These are phyloP conservation scores for Phenganax stokvisi DNA, from an alignment of 92 coral and sea anemone genomes.

Conservation along the genomic window DNA sequence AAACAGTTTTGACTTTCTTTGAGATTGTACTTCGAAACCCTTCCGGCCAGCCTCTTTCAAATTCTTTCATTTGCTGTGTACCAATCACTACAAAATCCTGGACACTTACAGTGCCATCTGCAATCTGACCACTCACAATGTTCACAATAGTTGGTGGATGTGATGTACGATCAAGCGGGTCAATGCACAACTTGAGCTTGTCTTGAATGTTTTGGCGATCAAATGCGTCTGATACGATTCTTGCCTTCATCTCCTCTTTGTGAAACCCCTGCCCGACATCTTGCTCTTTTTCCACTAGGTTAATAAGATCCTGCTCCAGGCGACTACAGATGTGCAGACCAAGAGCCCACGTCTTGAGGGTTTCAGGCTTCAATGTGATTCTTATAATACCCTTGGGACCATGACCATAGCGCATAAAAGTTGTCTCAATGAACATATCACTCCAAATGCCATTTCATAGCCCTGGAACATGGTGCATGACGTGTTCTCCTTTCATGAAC, in stretches of 20 bases:
- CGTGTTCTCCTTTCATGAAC: constrained; percentile 55
- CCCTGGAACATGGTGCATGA: constrained; percentile 58
- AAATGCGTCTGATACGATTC: constrained; percentile 44
- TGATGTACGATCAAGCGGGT: constrained; percentile 47
- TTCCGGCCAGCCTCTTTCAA: constrained; percentile 53
- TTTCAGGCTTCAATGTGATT: constrained; percentile 56
- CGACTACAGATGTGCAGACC: constrained; percentile 56
- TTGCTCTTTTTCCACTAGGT: constrained; percentile 35
- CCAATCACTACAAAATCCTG: constrained; percentile 50
- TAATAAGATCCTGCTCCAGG: constrained; percentile 42
- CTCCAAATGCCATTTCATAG: constrained; percentile 62
- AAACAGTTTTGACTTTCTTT: constrained; percentile 46
- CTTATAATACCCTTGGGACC: constrained; percentile 56
- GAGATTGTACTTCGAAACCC: constrained; percentile 41
- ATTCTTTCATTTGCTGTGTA: constrained; percentile 45
- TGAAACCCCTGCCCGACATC: constrained; percentile 34
- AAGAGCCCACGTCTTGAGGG: constrained; percentile 62
- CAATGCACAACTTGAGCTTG: constrained; percentile 52
- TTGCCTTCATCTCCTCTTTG: constrained; percentile 55
- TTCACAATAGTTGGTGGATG: constrained; percentile 52
- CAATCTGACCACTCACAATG: constrained; percentile 57
- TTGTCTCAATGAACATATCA: constrained; percentile 52
- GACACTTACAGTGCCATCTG: constrained; percentile 46
- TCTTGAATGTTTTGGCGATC: constrained; percentile 48
- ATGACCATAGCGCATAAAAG: constrained; percentile 59